Evolutionary conservation across 2,888 invertebrate species (phyloP).

Genomic region (Sminthurides aquaticus): DNA sequence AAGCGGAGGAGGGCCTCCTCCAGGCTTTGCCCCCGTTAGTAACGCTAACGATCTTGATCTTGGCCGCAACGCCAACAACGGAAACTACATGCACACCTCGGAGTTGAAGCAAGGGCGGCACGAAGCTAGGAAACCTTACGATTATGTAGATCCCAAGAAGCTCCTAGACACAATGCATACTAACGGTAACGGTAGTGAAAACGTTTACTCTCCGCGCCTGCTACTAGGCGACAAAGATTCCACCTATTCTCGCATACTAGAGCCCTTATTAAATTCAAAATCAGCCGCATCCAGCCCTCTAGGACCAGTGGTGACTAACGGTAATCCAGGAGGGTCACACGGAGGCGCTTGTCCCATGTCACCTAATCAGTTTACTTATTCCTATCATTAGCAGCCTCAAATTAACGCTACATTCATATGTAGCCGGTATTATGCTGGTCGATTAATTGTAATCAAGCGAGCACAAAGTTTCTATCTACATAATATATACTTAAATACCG

Average conservation of each 20-base stretch:
- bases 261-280: slow-evolving; percentile 38
- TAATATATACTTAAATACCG: no score
- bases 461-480: background rate
- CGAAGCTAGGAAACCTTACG: slow-evolving; percentile 38
- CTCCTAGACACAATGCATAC: slow-evolving; percentile 10
- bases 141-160: slow-evolving; percentile 35
- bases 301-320: background rate
- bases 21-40: slow-evolving; percentile 15
- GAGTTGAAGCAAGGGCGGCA: background rate
- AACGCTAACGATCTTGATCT: slow-evolving; percentile 19
- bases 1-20: background rate
- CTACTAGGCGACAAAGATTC: slow-evolving; percentile 39
- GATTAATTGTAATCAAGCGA: background rate
- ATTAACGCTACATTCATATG: background rate
- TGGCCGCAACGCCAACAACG: slow-evolving; percentile 10
- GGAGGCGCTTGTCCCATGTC: slow-evolving; percentile 31
- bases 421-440: background rate
- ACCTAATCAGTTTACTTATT: slow-evolving; percentile 39
- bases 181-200: slow-evolving; percentile 17
- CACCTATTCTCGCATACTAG: slow-evolving; percentile 41
- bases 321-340: slow-evolving; percentile 23
- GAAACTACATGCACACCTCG: slow-evolving; percentile 13
- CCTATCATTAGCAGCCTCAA: slow-evolving; percentile 33
- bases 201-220: slow-evolving; percentile 35
- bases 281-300: background rate